These are phyloP conservation scores for Styela plicata DNA, from an alignment of 23 tunicate genomes.

Conservation along the genomic window DNA sequence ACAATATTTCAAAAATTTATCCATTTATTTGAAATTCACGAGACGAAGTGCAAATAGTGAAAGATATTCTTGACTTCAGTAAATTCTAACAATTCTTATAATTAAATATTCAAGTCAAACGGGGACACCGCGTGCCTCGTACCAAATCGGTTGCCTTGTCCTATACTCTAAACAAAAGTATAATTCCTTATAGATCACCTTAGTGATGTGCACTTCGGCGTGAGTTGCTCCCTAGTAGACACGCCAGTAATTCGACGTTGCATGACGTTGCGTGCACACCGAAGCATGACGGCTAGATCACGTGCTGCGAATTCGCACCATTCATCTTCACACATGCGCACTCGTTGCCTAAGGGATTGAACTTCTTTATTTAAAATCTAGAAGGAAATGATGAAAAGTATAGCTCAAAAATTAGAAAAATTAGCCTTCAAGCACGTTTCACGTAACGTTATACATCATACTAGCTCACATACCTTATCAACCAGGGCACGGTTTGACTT, in stretches of 20 bases:
- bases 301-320: slow-evolving; percentile 80
- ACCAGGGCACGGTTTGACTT: slow-evolving; percentile 26
- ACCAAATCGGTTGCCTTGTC: not conserved
- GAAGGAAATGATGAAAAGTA: too few species aligned
- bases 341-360: slow-evolving; percentile 45
- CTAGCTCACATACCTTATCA: slow-evolving; percentile 37
- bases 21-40: too few species aligned
- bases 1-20: too few species aligned
- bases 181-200: slow-evolving; percentile 49
- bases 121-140: too few species aligned
- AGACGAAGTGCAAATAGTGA: too few species aligned
- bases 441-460: too few species aligned
- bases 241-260: slow-evolving; percentile 69
- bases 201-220: slow-evolving; percentile 60
- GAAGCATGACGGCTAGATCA: slow-evolving; percentile 52
- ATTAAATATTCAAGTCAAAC: too few species aligned
- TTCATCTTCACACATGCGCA: slow-evolving; percentile 85
- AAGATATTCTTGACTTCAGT: too few species aligned
- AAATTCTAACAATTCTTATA: slow-evolving; percentile 1
- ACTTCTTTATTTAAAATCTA: slow-evolving; percentile 78
- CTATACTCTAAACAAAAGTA: not conserved
- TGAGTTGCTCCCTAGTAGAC: slow-evolving; percentile 47
- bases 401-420: too few species aligned
- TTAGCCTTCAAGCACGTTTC: too few species aligned
- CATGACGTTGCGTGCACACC: slow-evolving; percentile 85